Conservation (phyloP, 2,797 vertebrate genomes). For the Leptoclinus maculatus region DNA sequence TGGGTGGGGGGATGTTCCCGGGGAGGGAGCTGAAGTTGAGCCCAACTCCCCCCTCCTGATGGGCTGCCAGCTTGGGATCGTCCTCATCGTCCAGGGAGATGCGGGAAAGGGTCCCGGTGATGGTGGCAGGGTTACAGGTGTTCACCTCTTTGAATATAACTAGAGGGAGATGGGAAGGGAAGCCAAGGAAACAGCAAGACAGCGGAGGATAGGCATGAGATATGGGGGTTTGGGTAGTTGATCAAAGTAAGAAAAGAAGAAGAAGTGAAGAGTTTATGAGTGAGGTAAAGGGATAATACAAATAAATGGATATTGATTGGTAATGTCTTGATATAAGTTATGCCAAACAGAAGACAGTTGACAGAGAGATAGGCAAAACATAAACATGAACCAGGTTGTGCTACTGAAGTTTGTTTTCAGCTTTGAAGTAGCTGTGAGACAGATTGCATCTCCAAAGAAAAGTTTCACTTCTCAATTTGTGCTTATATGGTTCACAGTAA, state of each 20-base stretch:
- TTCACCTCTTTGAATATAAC: slow-evolving; percentile 99
- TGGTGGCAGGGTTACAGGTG: slow-evolving; percentile 97
- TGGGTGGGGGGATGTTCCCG: slow-evolving; percentile 93
- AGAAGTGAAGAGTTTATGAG: slow-evolving; percentile 3
- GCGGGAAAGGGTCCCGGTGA: slow-evolving; percentile 96
- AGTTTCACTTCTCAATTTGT: slow-evolving; percentile 35
- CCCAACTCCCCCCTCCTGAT: slow-evolving; percentile 89
- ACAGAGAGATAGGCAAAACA: slow-evolving; percentile 24
- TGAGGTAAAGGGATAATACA: background rate
- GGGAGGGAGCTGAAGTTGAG: slow-evolving; percentile 95
- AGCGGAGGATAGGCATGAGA: slow-evolving; percentile 1
- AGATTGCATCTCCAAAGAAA: slow-evolving; percentile 36
- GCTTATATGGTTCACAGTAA: slow-evolving; percentile 27
- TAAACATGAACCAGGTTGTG: background rate
- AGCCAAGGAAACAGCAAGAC: background rate
- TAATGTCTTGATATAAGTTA: slow-evolving; percentile 28
- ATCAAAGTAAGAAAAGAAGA: slow-evolving; percentile 2
- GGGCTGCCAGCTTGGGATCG: slow-evolving; percentile 93
- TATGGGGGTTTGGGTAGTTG: slow-evolving; percentile 2
- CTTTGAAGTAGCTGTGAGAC: slow-evolving; percentile 20
- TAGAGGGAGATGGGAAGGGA: slow-evolving; percentile 57
- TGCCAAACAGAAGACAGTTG: slow-evolving; percentile 19
- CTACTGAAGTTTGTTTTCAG: slow-evolving; percentile 21
- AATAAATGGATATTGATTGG: slow-evolving; percentile 25
- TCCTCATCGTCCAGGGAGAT: slow-evolving; percentile 98